Base-by-base conservation (phyloP, 2,113 vertebrate species). In the Pachypanchax playfairii region DNA sequence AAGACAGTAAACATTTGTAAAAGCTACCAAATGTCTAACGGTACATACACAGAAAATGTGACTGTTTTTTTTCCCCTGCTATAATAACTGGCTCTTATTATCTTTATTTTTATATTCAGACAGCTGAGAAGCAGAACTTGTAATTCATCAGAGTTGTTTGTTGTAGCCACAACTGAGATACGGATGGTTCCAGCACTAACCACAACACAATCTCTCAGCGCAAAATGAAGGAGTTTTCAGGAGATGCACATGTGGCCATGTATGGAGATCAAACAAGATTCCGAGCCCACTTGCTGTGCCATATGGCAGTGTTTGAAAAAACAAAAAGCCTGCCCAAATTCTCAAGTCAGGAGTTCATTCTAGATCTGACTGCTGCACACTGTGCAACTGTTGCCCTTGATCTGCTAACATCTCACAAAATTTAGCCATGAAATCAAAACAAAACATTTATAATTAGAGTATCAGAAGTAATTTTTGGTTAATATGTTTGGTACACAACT, bases 21-120 rank as follows among this genome's bases (percentile, higher is more conserved):
- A 48, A 76, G 77, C 75, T 80, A 87, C 75, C 73, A 85, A 87
- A 87, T 82, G 74, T 84, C 72, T 74, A 43, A 57, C 26, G 20
- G 35, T 29, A 21, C 50, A 50, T 28, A 41, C 49, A 71, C 13
- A 63, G 28, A 10, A 43, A 48, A 63, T 29, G 57, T 52, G 41
- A 53, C 31, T 18, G 55, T 36, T 57, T 66, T 68, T 20, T 21
- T 33, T 31, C 3, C 13, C 13, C 13, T 35, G 2, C 33, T 35
- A 56, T 53, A 83, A 57, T 50, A 64, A 47, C 22, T 13, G 8
- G 54, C 24, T 38, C 4, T 50, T 55, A 18, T 14, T 65, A 20
- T 44, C 70, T 54, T 60, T 25, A 64, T 60, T 35, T n/a, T 50
- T 33, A 56, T 42, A 29, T 52, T 70, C 65, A 61, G 28, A 59